Base-by-base conservation (phyloP, 2,797 vertebrate genomes). In the Pachyuromys duprasi region DNA sequence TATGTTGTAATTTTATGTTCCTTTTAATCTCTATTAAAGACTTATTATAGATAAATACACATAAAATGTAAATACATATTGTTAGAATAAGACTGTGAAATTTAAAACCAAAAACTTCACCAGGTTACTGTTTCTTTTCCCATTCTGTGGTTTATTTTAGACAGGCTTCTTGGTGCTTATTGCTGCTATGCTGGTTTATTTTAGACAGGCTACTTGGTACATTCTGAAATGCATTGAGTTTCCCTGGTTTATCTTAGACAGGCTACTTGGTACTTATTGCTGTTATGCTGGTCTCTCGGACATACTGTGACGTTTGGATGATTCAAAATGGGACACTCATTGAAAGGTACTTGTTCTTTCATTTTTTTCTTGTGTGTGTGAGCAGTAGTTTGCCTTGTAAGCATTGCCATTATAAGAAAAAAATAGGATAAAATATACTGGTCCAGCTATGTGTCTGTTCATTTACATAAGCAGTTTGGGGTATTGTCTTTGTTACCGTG, bases 281-380 rank as follows among this genome's bases (percentile, higher is more conserved):
- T 63, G 97, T 98, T 95, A 99, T 99, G 99, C 98, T 99, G 97
- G 99, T 99, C 91, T 97, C 99, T 93, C 99, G 99, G 96, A 99
- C 99, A 6, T 99, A 99, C 92, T 99, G 99, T 98, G 99, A 99
- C 60, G 99, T 99, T 76, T 99, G 99, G 99, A 99, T 99, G 99
- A 99, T 99, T 98, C 99, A 99, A 95, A 99, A 99, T 82, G 99
- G 99, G 91, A 99, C 99, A 89, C 99, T 99, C 98, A 99, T 99
- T 96, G 99, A 99, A 99, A 99, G 99, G 99, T 99, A 98, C 84
- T 81, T 91, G 26, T 91, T 31, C 17, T 17, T 95, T 97, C 53
- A 80, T 55, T 76, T 97, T 97, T 82, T 55, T 94, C 80, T 76
- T 67, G 3, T 97, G 55, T 93, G 15, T 57, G 55, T 57, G 55